Evolutionary conservation across 2,888 invertebrate species (phyloP), one percentile per base, ranked within the genome.

Genomic region (Boloria selene): DNA sequence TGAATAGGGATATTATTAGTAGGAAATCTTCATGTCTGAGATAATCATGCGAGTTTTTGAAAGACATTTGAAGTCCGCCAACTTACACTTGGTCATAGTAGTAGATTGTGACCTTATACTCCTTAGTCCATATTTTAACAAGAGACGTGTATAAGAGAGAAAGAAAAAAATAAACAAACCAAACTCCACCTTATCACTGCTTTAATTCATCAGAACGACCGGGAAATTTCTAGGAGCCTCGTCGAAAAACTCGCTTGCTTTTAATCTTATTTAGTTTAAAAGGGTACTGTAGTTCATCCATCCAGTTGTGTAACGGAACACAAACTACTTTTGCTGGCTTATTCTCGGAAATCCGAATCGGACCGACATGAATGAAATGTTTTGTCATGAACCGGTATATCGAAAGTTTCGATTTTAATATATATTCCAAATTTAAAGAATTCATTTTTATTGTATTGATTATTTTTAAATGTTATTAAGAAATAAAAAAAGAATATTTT

Each of bases 241-340:
- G 63, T 65, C 68, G 72, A 61, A 72, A 72, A 73, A 75, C 74
- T 75, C 69, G 69, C 69, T 59, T 60, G 56, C 66, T 50, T 72
- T 75, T 73, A 73, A 74, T 73, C 73, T 75, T 74, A 73, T 76
- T 75, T 72, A 75, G 65, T 74, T 70, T 65, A 70, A 73, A 73
- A 67, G 62, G 56, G 69, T 64, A 64, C 64, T 61, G 62, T 67
- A 65, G 67, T 68, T 31, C 31, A 31, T 65, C 59, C 56, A 59
- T 64, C 59, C 67, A 61, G 65, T 65, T 69, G 63, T 64, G 62
- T 62, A 68, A 68, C 61, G 51, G 67, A 61, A 61, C 65, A 50
- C 54, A 59, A 67, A 65, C 65, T 65, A 62, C 70, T 67, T 60
- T 51, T 63, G 54, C 56, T 53, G 55, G 44, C 55, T 64, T 62